Evolutionary conservation across 2,113 vertebrate species (phyloP).

Genomic region (Scortum barcoo): DNA sequence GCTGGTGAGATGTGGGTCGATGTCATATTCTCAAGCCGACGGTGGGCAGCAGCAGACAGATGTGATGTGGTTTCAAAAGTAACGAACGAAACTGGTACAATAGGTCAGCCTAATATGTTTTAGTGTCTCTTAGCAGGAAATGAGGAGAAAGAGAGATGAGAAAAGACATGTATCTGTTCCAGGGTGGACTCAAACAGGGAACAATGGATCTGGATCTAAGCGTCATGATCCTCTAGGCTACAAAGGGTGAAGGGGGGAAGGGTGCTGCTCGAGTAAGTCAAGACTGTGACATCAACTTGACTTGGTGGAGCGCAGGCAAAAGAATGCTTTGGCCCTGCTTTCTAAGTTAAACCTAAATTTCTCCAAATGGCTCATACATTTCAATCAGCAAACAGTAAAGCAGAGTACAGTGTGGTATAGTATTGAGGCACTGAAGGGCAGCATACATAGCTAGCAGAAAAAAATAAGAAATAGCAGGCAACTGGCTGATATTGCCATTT

Average conservation of each 20-base stretch:
- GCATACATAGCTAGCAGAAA: neutral
- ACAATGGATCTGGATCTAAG: neutral
- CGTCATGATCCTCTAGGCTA: neutral
- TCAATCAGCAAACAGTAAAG: neutral
- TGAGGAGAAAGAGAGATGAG: neutral
- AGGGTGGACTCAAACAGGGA: neutral
- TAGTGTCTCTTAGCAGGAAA: neutral
- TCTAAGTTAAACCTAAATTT: neutral
- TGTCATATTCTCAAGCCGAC: neutral
- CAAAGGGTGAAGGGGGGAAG: neutral
- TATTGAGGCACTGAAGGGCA: neutral
- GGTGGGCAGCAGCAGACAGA: conserved; percentile 25
- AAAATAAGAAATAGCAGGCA: neutral
- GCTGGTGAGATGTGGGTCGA: conserved; percentile 12
- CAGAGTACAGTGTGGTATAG: too few relatives aligned
- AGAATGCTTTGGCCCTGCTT: neutral
- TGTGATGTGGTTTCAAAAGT: conserved; percentile 16
- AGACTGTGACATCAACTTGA: neutral
- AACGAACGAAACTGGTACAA: conserved; percentile 33
- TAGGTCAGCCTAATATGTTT: conserved; percentile 12
- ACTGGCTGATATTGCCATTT: neutral
- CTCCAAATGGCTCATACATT: neutral
- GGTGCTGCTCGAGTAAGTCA: neutral
- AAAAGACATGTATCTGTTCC: neutral
- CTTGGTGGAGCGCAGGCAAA: neutral